phyloP scores from a whole-genome alignment of 2,888 invertebrate genomes.

The Leptinotarsa rubiginosa region DNA sequence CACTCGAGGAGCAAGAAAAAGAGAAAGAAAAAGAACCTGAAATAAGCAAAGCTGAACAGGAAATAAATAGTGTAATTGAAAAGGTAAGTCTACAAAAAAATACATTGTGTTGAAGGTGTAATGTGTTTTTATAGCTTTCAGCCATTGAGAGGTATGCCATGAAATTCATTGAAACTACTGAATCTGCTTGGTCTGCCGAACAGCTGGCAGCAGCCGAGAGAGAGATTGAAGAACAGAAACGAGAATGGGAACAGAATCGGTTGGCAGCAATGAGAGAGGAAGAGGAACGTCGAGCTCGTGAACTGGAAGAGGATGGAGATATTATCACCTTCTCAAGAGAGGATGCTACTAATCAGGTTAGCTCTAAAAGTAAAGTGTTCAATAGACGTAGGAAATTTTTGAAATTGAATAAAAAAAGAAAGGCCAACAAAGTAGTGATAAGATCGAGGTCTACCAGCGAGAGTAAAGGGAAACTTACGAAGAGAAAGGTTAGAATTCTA shows the following conservation, averaged over 20 bases:
- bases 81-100: conserved; percentile 69
- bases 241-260: conserved; percentile 89
- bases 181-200: conserved; percentile 84
- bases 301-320: conserved; percentile 73
- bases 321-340: conserved; percentile 81
- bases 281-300: conserved; percentile 72
- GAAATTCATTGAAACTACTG: conserved; percentile 89
- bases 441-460: conserved; percentile 25
- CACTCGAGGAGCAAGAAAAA: conserved; percentile 78
- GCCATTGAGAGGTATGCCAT: conserved; percentile 97
- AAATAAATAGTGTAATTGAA: conserved; percentile 77
- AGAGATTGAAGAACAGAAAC: conserved; percentile 86
- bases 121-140: conserved; percentile 75
- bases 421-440: conserved; percentile 34
- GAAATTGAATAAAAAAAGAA: conserved; percentile 37
- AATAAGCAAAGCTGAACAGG: conserved; percentile 79
- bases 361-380: conserved; percentile 66
- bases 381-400: conserved; percentile 40
- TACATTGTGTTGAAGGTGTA: neutral
- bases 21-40: conserved; percentile 66
- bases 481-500: conserved; percentile 11
- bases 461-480: conserved; percentile 35
- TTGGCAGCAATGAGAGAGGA: conserved; percentile 78
- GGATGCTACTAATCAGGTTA: conserved; percentile 88
- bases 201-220: conserved; percentile 90